A percentile compares a stretch with the other conserved stretches of the same genome.
These are phyloP conservation scores for Camelus bactrianus DNA, from an alignment of 2,113 vertebrate species.

Conservation along the genomic window DNA sequence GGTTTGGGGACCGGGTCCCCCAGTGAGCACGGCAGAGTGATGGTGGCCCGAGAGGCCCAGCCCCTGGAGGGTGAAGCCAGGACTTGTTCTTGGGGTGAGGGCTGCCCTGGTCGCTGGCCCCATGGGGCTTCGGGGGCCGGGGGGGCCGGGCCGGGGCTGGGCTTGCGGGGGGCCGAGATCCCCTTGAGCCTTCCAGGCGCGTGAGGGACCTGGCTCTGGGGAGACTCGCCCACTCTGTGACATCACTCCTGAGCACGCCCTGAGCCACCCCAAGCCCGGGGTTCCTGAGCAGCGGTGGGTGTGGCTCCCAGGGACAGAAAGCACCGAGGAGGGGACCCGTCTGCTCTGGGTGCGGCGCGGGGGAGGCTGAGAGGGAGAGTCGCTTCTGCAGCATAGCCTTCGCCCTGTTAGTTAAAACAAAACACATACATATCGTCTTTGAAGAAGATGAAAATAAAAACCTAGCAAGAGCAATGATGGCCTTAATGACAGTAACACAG, in stretches of 20 bases:
- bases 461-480: neutral
- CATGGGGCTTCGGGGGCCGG: fast-evolving
- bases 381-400: fast-evolving
- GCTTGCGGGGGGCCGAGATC: neutral
- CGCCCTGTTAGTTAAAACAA: neutral
- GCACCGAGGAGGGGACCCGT: constrained; percentile 31
- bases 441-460: neutral
- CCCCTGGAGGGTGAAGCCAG: neutral
- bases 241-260: constrained; percentile 54
- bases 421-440: neutral
- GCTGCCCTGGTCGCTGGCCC: neutral
- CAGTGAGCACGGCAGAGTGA: neutral
- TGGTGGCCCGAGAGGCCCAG: neutral
- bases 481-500: neutral
- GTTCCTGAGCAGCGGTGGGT: neutral
- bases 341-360: neutral
- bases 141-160: neutral
- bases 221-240: constrained; percentile 76
- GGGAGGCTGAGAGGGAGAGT: neutral
- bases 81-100: neutral
- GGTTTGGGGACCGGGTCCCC: neutral
- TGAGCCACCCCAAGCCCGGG: constrained; percentile 70
- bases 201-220: constrained; percentile 29
- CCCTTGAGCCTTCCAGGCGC: neutral
- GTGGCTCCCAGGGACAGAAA: neutral